Base-by-base conservation (phyloP, 2,888 invertebrate genomes). In the Amaurobius ferox region DNA sequence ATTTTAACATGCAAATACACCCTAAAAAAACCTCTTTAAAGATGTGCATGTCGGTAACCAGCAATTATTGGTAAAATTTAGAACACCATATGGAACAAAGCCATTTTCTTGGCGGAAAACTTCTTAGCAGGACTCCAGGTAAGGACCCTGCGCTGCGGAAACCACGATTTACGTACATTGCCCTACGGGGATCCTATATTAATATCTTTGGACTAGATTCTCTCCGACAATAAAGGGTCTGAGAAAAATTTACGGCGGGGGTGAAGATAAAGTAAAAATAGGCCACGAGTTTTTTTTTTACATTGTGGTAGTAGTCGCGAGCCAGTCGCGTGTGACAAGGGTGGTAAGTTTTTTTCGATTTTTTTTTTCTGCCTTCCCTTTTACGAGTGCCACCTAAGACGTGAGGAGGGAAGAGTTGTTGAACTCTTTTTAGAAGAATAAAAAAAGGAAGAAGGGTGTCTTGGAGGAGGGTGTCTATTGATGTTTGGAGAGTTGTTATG, bases 211-310 rank as follows among this genome's bases (percentile, higher is more conserved):
- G 68, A 61, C 79, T 55, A 79, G 73, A 79, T 79, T 68, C 64
- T 66, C 40, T 19, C 66, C 16, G 16, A 44, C 44, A 44, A 44
- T 44, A 16, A 44, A 16, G 44, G 44, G 44, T 13, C 44, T 16
- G 16, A 44, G 44, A 44, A 44, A 35, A 44, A 16, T 44, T 44
- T 28, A 16, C 28, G 29, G 67, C 62, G 70, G 80, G 80, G 80
- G 74, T 74, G 76, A 79, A 55, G 35, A 79, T 79, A 81, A 81
- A 83, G 83, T 83, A 83, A 83, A 80, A 83, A 77, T 76, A 76
- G 83, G 70, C 70, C 83, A 80, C 29, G 29, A 61, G 30, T 68
- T 70, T 77, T 55, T 61, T 61, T 32, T 48, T 35, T 7, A 35
- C 5, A 35, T 35, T 5, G 44, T 44, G 44, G 44, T 44, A 16